phyloP scores from a whole-genome alignment of 2,113 vertebrate genomes.

The Euleptes europaea region DNA sequence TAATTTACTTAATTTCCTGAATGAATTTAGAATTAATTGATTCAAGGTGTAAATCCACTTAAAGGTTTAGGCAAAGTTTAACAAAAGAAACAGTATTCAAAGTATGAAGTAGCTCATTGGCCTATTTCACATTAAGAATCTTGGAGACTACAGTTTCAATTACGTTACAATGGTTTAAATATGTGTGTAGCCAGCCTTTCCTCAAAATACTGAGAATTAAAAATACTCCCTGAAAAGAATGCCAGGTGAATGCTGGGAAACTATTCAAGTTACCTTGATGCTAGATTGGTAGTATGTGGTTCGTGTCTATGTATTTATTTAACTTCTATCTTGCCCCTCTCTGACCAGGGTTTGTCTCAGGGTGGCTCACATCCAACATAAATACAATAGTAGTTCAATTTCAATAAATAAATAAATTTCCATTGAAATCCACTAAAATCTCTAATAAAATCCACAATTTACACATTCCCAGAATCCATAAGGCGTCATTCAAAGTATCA shows the following conservation, averaged over 20 bases:
- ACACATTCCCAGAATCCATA: too few relatives aligned
- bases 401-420: too few relatives aligned
- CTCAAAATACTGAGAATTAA: neutral
- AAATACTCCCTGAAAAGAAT: neutral
- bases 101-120: neutral
- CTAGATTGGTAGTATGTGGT: neutral
- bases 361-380: too few relatives aligned
- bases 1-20: neutral
- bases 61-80: neutral
- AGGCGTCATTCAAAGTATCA: too few relatives aligned
- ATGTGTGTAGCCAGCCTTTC: too few relatives aligned
- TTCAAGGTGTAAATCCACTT: neutral
- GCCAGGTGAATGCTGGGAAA: neutral
- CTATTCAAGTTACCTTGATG: too few relatives aligned
- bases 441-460: too few relatives aligned
- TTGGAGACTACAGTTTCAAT: neutral
- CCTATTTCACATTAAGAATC: neutral
- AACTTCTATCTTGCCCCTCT: too few relatives aligned
- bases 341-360: too few relatives aligned
- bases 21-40: neutral
- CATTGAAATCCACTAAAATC: too few relatives aligned
- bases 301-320: too few relatives aligned
- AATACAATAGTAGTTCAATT: too few relatives aligned
- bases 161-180: neutral
- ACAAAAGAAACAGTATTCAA: slow-evolving; percentile 1